Conservation (phyloP, 2,113 vertebrate species). For the Clarias batrachus region DNA sequence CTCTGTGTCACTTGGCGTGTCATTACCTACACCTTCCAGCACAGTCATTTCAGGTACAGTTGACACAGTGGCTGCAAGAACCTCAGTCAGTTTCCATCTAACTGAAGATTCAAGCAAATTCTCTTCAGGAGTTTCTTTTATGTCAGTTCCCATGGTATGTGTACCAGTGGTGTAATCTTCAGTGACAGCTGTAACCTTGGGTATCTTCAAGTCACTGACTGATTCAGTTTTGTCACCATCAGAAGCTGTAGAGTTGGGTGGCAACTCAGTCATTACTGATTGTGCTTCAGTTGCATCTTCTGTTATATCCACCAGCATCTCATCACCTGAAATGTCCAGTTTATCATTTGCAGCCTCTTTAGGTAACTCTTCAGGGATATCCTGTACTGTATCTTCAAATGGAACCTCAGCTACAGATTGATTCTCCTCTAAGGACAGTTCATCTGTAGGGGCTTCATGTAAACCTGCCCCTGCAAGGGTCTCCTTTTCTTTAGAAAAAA, state of each 20-base stretch:
- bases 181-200: background rate
- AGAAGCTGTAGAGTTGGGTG: background rate
- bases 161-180: constrained; percentile 1
- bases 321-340: background rate
- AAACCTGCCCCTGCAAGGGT: no score
- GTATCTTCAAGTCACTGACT: background rate
- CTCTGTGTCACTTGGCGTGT: background rate
- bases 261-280: background rate
- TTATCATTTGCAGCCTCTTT: background rate
- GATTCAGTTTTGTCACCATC: background rate
- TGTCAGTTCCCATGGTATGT: background rate
- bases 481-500: constrained; percentile 19
- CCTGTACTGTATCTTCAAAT: background rate
- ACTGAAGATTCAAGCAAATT: constrained; percentile 23
- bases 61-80: constrained; percentile 40
- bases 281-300: background rate
- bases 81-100: background rate
- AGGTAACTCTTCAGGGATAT: background rate
- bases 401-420: background rate
- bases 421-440: background rate
- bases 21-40: background rate
- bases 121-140: background rate
- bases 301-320: background rate
- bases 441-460: background rate
- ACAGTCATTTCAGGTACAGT: background rate